Conservation (phyloP, 1,140 invertebrate genomes). For the Drosophila tsacasi region DNA sequence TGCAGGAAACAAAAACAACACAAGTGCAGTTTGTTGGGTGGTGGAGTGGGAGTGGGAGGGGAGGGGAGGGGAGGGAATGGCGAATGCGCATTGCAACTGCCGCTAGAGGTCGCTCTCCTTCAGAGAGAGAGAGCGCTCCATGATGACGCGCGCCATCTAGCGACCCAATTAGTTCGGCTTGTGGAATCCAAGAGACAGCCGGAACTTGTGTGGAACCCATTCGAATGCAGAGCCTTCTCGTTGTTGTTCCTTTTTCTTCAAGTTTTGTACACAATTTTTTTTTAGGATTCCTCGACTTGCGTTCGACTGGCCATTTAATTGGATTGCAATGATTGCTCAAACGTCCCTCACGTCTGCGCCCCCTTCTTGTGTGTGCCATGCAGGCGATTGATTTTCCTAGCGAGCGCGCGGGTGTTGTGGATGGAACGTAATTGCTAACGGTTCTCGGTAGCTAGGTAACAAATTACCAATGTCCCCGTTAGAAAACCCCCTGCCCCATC, state of each 20-base stretch:
- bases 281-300: constrained; percentile 2
- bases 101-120: neutral
- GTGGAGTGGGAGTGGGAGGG: neutral
- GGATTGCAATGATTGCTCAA: constrained; percentile 66
- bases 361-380: neutral
- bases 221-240: constrained; percentile 2
- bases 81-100: constrained; percentile 56
- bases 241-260: constrained; percentile 1
- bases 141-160: constrained; percentile 47
- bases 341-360: constrained; percentile 1
- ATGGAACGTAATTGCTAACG: constrained; percentile 33
- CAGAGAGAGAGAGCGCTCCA: neutral
- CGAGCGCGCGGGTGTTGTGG: constrained; percentile 22
- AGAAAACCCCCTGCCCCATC: neutral
- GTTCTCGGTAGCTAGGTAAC: constrained; percentile 53
- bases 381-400: constrained; percentile 71
- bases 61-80: neutral
- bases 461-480: constrained; percentile 24
- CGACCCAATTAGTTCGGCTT: constrained; percentile 49
- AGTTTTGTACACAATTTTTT: constrained; percentile 9
- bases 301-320: constrained; percentile 61
- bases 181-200: constrained; percentile 30
- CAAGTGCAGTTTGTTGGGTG: constrained; percentile 28
- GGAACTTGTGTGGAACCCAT: constrained; percentile 18
- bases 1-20: constrained; percentile 29